These are phyloP conservation scores for Spilarctia lutea DNA, from an alignment of 2,888 invertebrate species.

Conservation along the genomic window DNA sequence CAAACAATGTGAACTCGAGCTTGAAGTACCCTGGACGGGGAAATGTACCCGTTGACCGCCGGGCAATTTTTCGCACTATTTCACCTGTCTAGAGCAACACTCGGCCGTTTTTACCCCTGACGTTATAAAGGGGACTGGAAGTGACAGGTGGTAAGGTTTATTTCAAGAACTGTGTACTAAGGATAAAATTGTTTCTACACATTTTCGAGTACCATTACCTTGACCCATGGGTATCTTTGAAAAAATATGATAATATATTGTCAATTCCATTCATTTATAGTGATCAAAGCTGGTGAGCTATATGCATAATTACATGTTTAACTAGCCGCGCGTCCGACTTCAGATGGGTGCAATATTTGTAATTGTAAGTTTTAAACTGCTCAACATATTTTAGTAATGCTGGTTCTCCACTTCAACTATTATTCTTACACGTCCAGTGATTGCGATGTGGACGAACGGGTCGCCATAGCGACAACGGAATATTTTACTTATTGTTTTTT, in stretches of 20 bases:
- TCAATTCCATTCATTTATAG: not conserved
- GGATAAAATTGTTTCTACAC: conserved; percentile 21
- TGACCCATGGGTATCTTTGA: not conserved
- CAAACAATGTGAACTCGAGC: conserved; percentile 47
- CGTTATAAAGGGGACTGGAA: conserved; percentile 52
- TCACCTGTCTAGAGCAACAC: conserved; percentile 80
- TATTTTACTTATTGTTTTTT: no score
- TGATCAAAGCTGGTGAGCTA: not conserved
- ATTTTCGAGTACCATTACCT: not conserved
- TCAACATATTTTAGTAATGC: no score
- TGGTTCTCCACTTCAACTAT: no score
- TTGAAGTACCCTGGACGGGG: conserved; percentile 39
- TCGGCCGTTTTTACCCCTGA: conserved; percentile 60
- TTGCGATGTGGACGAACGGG: no score
- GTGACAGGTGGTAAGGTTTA: conserved; percentile 47
- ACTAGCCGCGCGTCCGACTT: no score
- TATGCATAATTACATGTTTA: no score
- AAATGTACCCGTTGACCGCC: conserved; percentile 68
- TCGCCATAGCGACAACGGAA: no score
- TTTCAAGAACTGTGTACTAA: conserved; percentile 30
- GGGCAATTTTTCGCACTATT: conserved; percentile 84
- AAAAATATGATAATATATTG: not conserved
- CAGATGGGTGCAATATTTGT: no score
- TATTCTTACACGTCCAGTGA: no score
- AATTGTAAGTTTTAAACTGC: no score